phyloP scores from a whole-genome alignment of 2,797 vertebrate genomes.

The Danio jaintianensis region DNA sequence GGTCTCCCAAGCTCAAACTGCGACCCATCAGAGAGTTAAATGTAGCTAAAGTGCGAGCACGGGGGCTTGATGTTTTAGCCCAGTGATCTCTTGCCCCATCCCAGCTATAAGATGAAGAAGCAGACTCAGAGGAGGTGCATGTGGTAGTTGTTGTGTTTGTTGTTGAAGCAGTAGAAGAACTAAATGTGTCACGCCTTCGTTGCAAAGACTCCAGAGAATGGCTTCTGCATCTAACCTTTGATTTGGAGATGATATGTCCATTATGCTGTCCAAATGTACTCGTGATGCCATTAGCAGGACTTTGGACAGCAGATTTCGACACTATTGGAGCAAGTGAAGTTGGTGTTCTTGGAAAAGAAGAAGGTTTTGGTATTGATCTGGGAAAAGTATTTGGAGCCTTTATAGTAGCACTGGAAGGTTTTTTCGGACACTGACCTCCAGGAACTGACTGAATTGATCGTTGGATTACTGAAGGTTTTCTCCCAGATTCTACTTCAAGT shows the following conservation, averaged over 20 bases:
- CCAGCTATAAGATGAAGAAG: slow-evolving; percentile 90
- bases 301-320: slow-evolving; percentile 68
- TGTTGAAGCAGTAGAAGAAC: slow-evolving; percentile 69
- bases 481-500: slow-evolving; percentile 31
- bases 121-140: slow-evolving; percentile 90
- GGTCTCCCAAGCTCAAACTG: slow-evolving; percentile 94
- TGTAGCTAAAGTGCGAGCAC: slow-evolving; percentile 80
- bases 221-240: slow-evolving; percentile 79
- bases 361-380: slow-evolving; percentile 70
- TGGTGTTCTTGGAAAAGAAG: slow-evolving; percentile 76
- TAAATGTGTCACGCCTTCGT: slow-evolving; percentile 77
- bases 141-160: slow-evolving; percentile 77
- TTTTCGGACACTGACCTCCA: slow-evolving; percentile 66
- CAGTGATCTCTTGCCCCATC: slow-evolving; percentile 84
- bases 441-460: slow-evolving; percentile 64
- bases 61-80: slow-evolving; percentile 77
- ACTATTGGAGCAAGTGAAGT: slow-evolving; percentile 70
- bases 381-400: slow-evolving; percentile 77
- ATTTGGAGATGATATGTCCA: slow-evolving; percentile 68
- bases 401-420: slow-evolving; percentile 60
- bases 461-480: slow-evolving; percentile 35
- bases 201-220: slow-evolving; percentile 92
- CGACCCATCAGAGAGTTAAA: slow-evolving; percentile 88
- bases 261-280: slow-evolving; percentile 75
- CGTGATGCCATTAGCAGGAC: slow-evolving; percentile 68